Conservation (phyloP, 2,888 invertebrate species). For the Cerastis leucographa region DNA sequence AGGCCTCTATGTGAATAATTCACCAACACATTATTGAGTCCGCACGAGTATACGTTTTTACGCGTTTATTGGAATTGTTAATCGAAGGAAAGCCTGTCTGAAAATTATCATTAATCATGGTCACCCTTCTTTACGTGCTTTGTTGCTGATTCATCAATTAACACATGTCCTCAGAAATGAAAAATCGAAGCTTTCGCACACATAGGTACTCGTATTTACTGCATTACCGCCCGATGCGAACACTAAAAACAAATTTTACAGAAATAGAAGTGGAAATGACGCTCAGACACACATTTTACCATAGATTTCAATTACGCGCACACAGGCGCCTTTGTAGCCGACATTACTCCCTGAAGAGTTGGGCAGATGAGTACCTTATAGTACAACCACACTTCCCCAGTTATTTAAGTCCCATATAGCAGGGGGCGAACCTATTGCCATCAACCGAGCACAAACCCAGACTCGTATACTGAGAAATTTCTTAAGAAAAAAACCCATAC, state of each 20-base stretch:
- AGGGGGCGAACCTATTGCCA: background rate
- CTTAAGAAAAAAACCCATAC: background rate
- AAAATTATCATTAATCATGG: constrained; percentile 26
- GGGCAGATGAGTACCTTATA: too few relatives aligned
- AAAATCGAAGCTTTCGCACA: constrained; percentile 16
- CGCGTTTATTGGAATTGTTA: background rate
- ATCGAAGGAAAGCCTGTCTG: constrained; percentile 6
- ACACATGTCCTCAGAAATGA: constrained; percentile 17
- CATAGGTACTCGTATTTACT: background rate
- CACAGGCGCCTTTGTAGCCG: too few relatives aligned
- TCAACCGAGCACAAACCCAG: background rate
- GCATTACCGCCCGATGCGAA: background rate
- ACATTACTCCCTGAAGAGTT: too few relatives aligned
- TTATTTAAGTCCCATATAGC: background rate
- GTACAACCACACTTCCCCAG: too few relatives aligned
- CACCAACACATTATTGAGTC: background rate
- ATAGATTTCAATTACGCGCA: background rate
- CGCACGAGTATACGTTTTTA: background rate
- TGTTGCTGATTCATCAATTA: constrained; percentile 41
- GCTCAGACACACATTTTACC: background rate
- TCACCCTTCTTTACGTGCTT: background rate
- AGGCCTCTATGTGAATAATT: background rate
- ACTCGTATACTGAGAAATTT: background rate
- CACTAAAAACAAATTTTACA: constrained; percentile 4
- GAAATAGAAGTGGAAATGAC: too few relatives aligned